phyloP scores from a whole-genome alignment of 2,113 vertebrate species.

The Telmatochromis sp. region DNA sequence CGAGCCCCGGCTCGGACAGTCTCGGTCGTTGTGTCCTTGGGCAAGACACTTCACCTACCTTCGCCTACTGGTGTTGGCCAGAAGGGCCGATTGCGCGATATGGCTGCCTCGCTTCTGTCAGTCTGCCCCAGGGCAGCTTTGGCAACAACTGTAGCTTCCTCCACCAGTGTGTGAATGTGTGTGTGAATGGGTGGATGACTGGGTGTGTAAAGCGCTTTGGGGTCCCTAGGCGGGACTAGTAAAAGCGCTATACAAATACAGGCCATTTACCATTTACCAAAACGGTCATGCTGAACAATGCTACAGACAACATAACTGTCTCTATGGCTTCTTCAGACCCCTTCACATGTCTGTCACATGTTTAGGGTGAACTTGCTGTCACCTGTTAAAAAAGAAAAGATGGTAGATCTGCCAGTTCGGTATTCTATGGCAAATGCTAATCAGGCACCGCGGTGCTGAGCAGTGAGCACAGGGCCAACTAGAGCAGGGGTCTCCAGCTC shows the following conservation, averaged over 20 bases:
- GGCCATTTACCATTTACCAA: neutral
- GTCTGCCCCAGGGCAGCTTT: too few species aligned
- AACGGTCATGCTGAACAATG: neutral
- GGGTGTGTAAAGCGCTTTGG: too few species aligned
- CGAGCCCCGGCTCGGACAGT: too few species aligned
- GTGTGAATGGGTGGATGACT: too few species aligned
- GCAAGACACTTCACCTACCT: too few species aligned
- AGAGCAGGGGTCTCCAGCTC: neutral
- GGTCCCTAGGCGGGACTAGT: too few species aligned
- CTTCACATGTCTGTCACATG: neutral
- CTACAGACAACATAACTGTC: neutral
- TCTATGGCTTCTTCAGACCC: neutral
- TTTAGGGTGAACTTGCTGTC: neutral
- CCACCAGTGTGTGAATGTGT: too few species aligned
- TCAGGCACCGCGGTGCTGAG: neutral
- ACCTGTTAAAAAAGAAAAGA: neutral
- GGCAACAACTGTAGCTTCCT: too few species aligned
- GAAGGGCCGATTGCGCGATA: rapidly evolving
- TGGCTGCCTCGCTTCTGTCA: too few species aligned
- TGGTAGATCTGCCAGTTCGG: neutral
- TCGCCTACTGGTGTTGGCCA: too few species aligned
- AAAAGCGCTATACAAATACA: too few species aligned
- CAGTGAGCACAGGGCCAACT: neutral
- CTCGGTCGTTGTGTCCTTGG: rapidly evolving
- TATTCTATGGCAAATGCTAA: neutral